Evolutionary conservation across 2,113 vertebrate genomes (phyloP).

Genomic region (Hemibagrus wyckioides): DNA sequence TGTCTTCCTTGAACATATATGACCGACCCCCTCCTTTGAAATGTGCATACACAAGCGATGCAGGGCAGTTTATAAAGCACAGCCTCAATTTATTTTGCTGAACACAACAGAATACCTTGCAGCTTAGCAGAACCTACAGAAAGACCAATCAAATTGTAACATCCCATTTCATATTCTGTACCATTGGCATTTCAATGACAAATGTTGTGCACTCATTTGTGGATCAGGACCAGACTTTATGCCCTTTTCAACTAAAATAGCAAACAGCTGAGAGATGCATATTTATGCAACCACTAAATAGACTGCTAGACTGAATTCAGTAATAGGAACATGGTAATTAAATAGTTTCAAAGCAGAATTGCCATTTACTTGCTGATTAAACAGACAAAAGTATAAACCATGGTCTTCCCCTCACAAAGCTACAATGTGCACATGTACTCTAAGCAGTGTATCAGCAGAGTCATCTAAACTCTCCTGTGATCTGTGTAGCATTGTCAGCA

Average conservation of each 20-base stretch:
- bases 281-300: not conserved
- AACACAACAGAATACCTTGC: not conserved
- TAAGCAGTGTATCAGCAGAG: not conserved
- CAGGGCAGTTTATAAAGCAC: not conserved
- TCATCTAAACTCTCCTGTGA: not conserved
- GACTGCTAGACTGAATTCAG: not conserved
- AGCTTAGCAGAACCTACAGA: not conserved
- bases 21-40: not conserved
- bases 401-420: not conserved
- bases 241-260: not conserved
- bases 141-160: not conserved
- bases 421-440: not conserved
- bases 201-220: not conserved
- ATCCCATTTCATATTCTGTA: not conserved
- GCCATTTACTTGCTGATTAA: not conserved
- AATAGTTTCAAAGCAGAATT: not conserved
- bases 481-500: not conserved
- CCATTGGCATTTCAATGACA: not conserved
- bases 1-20: not conserved
- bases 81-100: not conserved
- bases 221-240: not conserved
- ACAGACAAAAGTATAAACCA: not conserved
- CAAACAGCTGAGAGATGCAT: not conserved
- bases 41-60: not conserved
- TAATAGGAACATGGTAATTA: not conserved